Base-by-base conservation (phyloP, 1,140 invertebrate genomes). In the Monochamus saltuarius region DNA sequence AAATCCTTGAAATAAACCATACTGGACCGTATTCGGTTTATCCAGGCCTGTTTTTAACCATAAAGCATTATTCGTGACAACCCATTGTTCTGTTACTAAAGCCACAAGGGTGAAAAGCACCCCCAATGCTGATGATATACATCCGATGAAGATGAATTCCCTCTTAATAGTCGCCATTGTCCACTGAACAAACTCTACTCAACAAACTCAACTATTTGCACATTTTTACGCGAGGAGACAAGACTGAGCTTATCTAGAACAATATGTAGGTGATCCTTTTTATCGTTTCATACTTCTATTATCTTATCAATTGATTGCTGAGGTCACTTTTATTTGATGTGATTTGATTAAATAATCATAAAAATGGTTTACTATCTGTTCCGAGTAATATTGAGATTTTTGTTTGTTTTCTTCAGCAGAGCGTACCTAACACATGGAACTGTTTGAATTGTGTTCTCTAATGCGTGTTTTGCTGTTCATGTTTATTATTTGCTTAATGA, bases 81-180 rank as follows among this genome's bases (percentile, higher is more conserved):
- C 22, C 64, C 64, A 66, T 42, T 63, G 19, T 54, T 66, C 51
- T 1, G 64, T 66, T 9, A 56, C 64, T n/a, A 66, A 17, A n/a
- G 61, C 52, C 11, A 66, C 54, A 19, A 66, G 45, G 2, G 57
- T 45, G 14, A 64, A 37, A 10, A 66, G 36, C n/a, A 36, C 58
- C 22, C 56, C 64, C 7, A 54, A 42, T n/a, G 57, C 61, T 9
- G 61, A 63, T n/a, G 60, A 16, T 16, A 63, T 47, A 54, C 51
- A 60, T 11, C 54, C 43, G n/a, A 17, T 37, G 16, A 66, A 60
- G 53, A 66, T 52, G 35, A 45, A 62, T 36, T 35, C 45, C n/a
- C 60, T 38, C 45, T 62, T 56, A 11, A 46, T 49, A 52, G 52
- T 66, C 38, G 35, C 61, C 64, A 66, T 66, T 37, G 19, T 40